A percentile compares a stretch with the other conserved stretches of the same genome.
These are phyloP conservation scores for Apotomis capreana DNA, from an alignment of 2,888 invertebrate genomes.

Conservation along the genomic window DNA sequence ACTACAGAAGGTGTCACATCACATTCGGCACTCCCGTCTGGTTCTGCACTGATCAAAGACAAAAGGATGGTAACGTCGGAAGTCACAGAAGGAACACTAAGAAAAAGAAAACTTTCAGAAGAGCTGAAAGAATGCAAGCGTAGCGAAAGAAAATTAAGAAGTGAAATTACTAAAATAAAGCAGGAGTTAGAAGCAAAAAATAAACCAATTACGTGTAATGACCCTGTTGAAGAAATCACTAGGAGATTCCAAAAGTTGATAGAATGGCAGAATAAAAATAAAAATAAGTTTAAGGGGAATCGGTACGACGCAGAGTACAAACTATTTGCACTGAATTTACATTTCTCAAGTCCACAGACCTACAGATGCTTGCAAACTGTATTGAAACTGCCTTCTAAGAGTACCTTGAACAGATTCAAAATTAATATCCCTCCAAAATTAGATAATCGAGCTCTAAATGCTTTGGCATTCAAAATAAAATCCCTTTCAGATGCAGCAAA, in stretches of 20 bases:
- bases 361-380: slow-evolving; percentile 47
- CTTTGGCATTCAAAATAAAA: slow-evolving; percentile 41
- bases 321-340: slow-evolving; percentile 31
- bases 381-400: slow-evolving; percentile 47
- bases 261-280: not conserved
- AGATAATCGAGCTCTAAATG: slow-evolving; percentile 18
- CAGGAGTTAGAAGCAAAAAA: too few relatives aligned
- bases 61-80: not conserved
- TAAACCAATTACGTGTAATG: too few relatives aligned
- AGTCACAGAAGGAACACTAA: slow-evolving; percentile 10
- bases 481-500: slow-evolving; percentile 42
- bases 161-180: too few relatives aligned
- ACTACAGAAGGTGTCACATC: not conserved
- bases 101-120: slow-evolving; percentile 39
- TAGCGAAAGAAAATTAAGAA: not conserved
- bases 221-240: too few relatives aligned
- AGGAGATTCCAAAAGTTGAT: too few relatives aligned
- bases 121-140: slow-evolving; percentile 6
- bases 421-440: slow-evolving; percentile 43
- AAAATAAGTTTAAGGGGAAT: slow-evolving; percentile 42
- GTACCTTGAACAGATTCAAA: slow-evolving; percentile 36
- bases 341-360: slow-evolving; percentile 44
- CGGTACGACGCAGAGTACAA: slow-evolving; percentile 44
- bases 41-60: not conserved
- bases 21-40: too few relatives aligned